Evolutionary conservation across 1,140 invertebrate genomes (phyloP), one percentile per base, ranked within the genome.

Genomic region (Heliothis virescens): DNA sequence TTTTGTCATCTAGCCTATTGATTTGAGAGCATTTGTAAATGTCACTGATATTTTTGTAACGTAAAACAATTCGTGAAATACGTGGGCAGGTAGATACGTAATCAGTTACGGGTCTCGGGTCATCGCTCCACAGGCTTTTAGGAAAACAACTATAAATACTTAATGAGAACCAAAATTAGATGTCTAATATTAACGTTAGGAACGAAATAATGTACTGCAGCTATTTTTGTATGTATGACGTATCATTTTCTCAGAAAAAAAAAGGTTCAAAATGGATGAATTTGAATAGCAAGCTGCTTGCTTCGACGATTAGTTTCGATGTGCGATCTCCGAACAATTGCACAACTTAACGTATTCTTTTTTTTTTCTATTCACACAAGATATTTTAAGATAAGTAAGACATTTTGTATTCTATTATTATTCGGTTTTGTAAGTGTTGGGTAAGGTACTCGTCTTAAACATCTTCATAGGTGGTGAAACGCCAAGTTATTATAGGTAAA

Each of bases 281-380:
- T 72, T 18, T 41, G 50, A 16, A 41, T 72, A 15, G 18, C 52
- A 74, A 74, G 72, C 34, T 48, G 48, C 41, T 60, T 13, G 41
- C 72, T 50, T 74, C 47, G 55, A 60, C 69, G 62, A 74, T 74
- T 74, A 18, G 57, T 74, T 59, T 47, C 72, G 26, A 60, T 34
- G 59, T 41, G 34, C 34, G 34, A 41, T 52, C 48, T 29, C 74
- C 1, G 59, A 76, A 76, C 74, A 62, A 76, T 76, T 76, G 74
- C 50, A 34, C 60, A 63, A 76, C 74, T 26, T n/a, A 73, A 59
- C 16, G 41, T 74, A 76, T 76, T 76, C 59, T 76, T n/a, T n/a
- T n/a, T n/a, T n/a, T n/a, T n/a, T n/a, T 76, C 60, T 63, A 26
- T 76, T 16, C 47, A 76, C 47, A 75, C 74, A 76, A 76, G 63